Evolutionary conservation across 2,797 vertebrate genomes (phyloP), one percentile per base, ranked within the genome.

Genomic region (Loriculus beryllinus): DNA sequence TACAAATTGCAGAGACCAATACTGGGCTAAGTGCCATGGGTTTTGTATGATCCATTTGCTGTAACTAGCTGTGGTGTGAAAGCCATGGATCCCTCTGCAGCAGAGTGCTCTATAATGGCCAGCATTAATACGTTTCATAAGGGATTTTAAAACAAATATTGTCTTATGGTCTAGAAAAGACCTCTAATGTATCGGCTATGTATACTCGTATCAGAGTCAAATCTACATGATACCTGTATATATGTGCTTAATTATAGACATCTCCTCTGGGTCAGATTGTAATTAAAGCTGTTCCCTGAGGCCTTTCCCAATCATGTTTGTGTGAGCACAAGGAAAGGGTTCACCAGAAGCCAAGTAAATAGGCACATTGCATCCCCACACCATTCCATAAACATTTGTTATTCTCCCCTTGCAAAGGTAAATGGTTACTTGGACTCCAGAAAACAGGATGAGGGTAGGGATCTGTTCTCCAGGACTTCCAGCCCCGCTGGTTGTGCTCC

Each of bases 21-120:
- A 31, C 12, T 31, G 88, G 82, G 54, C 76, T 82, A 92, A 97
- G 97, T 93, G 96, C 93, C 28, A 59, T 63, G 87, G 57, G 80
- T 48, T 90, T 14, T 54, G 74, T 74, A 68, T 88, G 75, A 64
- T 71, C 95, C 85, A 94, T 96, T 93, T 95, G 92, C 96, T 94
- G 88, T 59, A 69, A 28, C 60, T 17, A 43, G 37, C 80, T 93
- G 94, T 56, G 95, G 95, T 82, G 48, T 42, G 29, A 78, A 48
- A 51, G 78, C 64, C 90, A 96, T 96, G 29, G 97, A 97, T 95
- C 93, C 64, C 68, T 82, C 28, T 82, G 87, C 93, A 92, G 94
- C 79, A 95, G 25, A 72, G 92, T 54, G 59, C 96, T 85, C 84
- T 84, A 69, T 16, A 68, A 35, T 33, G 52, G 70, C 49, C 56